Evolutionary conservation across 2,888 invertebrate species (phyloP).

Genomic region (Unio delphinus): DNA sequence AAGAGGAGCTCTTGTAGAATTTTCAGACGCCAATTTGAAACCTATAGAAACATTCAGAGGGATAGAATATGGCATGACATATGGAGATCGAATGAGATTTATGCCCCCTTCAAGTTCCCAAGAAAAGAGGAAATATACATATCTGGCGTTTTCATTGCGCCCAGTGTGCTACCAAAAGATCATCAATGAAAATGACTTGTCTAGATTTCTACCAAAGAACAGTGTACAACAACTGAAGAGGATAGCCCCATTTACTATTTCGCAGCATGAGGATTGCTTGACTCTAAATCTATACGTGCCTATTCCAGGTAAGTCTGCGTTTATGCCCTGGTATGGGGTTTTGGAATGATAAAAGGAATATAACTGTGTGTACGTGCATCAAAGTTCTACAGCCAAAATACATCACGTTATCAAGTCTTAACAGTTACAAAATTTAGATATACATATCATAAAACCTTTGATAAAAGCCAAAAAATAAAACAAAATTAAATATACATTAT

Average conservation of each 20-base stretch:
- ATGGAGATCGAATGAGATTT: slow-evolving; percentile 88
- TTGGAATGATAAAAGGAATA: no score
- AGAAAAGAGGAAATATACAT: slow-evolving; percentile 85
- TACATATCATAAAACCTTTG: no score
- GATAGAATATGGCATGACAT: slow-evolving; percentile 93
- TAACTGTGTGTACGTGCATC: no score
- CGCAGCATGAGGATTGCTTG: slow-evolving; percentile 97
- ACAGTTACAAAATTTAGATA: no score
- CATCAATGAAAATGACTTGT: slow-evolving; percentile 81
- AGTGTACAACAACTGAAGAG: slow-evolving; percentile 89
- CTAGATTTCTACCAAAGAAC: slow-evolving; percentile 85
- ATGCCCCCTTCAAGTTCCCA: slow-evolving; percentile 96
- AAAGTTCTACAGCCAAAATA: no score
- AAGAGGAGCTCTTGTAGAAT: slow-evolving; percentile 76
- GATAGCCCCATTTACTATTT: slow-evolving; percentile 79
- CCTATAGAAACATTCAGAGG: slow-evolving; percentile 90
- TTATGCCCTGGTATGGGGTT: no score
- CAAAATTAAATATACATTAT: no score
- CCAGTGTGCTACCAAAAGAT: slow-evolving; percentile 91
- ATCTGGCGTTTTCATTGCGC: slow-evolving; percentile 77
- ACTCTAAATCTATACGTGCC: slow-evolving; percentile 97
- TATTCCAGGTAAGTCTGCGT: background rate
- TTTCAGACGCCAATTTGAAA: slow-evolving; percentile 33
- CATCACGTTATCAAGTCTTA: no score
- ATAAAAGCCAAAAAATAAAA: no score